Conservation (phyloP, 1,140 invertebrate species). For the Drosophila erecta region DNA sequence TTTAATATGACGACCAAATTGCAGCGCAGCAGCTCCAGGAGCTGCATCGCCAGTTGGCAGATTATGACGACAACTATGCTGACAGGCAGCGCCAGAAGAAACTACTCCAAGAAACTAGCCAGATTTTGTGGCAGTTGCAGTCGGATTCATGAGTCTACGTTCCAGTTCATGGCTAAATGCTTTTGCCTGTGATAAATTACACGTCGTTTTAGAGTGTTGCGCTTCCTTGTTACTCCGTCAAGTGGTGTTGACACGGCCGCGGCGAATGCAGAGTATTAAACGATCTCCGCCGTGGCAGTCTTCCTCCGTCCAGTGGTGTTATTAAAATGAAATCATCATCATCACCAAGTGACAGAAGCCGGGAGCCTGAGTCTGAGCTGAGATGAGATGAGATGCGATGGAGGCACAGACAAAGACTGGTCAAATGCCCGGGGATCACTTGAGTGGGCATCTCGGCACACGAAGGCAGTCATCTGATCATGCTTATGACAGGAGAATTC, state of each 20-base stretch:
- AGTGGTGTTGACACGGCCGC: constrained; percentile 72
- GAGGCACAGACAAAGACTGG: constrained; percentile 23
- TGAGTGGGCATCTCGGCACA: constrained; percentile 31
- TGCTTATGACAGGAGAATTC: constrained; percentile 74
- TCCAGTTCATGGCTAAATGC: constrained; percentile 78
- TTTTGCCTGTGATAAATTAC: constrained; percentile 79
- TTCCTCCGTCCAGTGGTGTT: constrained; percentile 64
- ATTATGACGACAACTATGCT: constrained; percentile 55
- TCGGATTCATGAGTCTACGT: constrained; percentile 22
- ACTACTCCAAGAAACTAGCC: constrained; percentile 20
- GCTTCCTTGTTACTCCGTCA: constrained; percentile 79
- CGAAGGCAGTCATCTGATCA: constrained; percentile 48
- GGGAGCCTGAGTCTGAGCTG: constrained; percentile 13
- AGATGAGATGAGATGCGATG: not conserved
- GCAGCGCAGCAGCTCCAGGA: constrained; percentile 30
- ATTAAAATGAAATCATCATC: constrained; percentile 80
- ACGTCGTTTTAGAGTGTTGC: constrained; percentile 76
- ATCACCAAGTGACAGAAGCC: constrained; percentile 71
- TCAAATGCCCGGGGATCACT: constrained; percentile 39
- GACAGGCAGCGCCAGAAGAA: constrained; percentile 36
- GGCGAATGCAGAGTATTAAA: constrained; percentile 52
- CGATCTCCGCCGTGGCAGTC: constrained; percentile 21
- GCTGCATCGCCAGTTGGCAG: constrained; percentile 28
- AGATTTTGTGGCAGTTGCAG: constrained; percentile 18
- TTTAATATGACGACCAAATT: constrained; percentile 45